phyloP scores from a whole-genome alignment of 2,888 invertebrate genomes.

The Eilema depressum region DNA sequence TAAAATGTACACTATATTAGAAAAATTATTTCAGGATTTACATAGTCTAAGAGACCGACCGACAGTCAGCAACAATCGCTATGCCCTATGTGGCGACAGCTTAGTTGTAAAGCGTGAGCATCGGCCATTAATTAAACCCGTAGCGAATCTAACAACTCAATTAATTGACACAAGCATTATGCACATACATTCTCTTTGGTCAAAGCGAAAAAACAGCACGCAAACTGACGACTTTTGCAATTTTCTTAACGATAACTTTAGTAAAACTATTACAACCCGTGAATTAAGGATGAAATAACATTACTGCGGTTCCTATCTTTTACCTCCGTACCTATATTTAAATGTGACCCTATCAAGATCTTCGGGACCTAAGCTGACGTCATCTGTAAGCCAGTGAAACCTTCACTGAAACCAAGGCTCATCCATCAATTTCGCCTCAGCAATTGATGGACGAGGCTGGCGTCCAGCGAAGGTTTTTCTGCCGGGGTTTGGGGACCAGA shows the following conservation, averaged over 20 bases:
- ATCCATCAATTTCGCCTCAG: too few relatives aligned
- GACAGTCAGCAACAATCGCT: slow-evolving; percentile 4
- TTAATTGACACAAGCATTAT: slow-evolving; percentile 60
- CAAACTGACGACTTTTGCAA: slow-evolving; percentile 3
- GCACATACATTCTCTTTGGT: slow-evolving; percentile 54
- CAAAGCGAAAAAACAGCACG: slow-evolving; percentile 32
- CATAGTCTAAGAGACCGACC: neutral
- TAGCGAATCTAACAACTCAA: slow-evolving; percentile 61
- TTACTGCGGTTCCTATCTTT: neutral
- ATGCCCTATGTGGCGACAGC: neutral
- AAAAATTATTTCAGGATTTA: too few relatives aligned
- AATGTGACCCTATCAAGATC: neutral
- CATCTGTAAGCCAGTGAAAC: neutral
- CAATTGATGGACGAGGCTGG: too few relatives aligned
- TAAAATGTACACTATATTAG: too few relatives aligned
- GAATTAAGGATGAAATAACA: neutral
- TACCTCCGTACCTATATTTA: neutral
- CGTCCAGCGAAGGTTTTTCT: too few relatives aligned
- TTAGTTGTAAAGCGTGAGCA: slow-evolving; percentile 55
- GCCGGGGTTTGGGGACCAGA: too few relatives aligned
- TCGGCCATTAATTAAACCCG: slow-evolving; percentile 52
- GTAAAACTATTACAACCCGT: neutral
- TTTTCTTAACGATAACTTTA: slow-evolving; percentile 2
- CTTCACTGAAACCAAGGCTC: too few relatives aligned
- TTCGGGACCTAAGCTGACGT: neutral